Evolutionary conservation across 2,888 invertebrate genomes (phyloP), one percentile per base, ranked within the genome.

Genomic region (Xestia c-nigrum): DNA sequence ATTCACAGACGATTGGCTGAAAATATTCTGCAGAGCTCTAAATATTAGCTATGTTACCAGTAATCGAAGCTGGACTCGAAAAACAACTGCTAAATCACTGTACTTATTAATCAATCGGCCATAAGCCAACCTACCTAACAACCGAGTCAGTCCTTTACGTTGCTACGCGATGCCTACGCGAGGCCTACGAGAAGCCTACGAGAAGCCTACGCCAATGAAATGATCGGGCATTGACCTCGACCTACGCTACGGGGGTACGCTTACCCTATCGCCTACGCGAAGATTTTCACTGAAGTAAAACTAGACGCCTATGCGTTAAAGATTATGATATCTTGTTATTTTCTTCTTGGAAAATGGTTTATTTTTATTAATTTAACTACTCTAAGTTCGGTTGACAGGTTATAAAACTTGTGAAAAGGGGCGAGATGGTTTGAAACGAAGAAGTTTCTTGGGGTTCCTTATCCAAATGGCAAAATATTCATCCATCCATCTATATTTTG

Each of bases 191-290:
- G 50, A 50, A 19, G 47, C 43, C 46, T 46, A 46, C 46, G 46
- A 43, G 52, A 82, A 67, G 79, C 63, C 79, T 79, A 68, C 76
- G 63, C 55, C 47, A 38, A 38, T 50, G 46, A 55, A 5, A 47
- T 63, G 82, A 81, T 76, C 76, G 76, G 66, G 2, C 78, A 43
- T 82, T 76, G 40, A 61, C 66, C 78, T 66, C 66, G 55, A 55
- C 55, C 73, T 55, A 73, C 40, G 81, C 81, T 31, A 72, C 52
- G 65, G 66, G 31, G 61, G 61, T 75, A 64, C 64, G 43, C 38
- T 38, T 19, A 16, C 21, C 52, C 24, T 24, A 4, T 43, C 50
- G 81, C 57, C 81, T 78, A 78, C 81, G 78, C 50, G 21, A 65
- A n/a, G 19, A 46, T 76, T 76, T 82, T 63, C 40, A 40, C n/a